Evolutionary conservation across 2,888 invertebrate genomes (phyloP).

Genomic region (Harpalus rubripes): DNA sequence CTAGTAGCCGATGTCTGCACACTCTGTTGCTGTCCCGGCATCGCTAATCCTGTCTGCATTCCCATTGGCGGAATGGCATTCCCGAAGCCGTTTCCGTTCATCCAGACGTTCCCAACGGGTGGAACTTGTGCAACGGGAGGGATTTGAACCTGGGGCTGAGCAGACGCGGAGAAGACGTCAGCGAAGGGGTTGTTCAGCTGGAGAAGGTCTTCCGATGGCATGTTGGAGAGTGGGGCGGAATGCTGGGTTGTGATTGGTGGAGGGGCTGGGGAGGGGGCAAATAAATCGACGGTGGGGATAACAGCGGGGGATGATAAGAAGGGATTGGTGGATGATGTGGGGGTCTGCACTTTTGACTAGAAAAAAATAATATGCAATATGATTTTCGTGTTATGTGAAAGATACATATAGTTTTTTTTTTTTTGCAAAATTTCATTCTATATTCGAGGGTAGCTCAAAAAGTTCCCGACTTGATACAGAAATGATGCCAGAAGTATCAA

Average conservation of each 20-base stretch:
- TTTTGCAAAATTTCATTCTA: background rate
- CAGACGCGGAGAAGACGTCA: constrained; percentile 78
- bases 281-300: constrained; percentile 84
- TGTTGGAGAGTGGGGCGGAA: constrained; percentile 74
- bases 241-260: constrained; percentile 13
- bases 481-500: no score
- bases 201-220: constrained; percentile 93
- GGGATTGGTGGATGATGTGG: constrained; percentile 87
- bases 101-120: constrained; percentile 78
- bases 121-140: constrained; percentile 68
- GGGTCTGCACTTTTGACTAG: constrained; percentile 88
- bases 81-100: constrained; percentile 78
- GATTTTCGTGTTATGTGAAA: background rate
- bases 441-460: background rate
- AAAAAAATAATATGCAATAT: constrained; percentile 64
- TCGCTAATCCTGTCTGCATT: background rate
- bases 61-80: background rate
- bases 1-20: background rate
- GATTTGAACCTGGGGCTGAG: constrained; percentile 71
- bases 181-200: constrained; percentile 95
- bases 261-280: constrained; percentile 81
- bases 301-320: constrained; percentile 81
- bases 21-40: background rate
- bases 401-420: background rate
- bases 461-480: no score